phyloP scores from a whole-genome alignment of 2,888 invertebrate genomes.

The Sphinx pinastri region DNA sequence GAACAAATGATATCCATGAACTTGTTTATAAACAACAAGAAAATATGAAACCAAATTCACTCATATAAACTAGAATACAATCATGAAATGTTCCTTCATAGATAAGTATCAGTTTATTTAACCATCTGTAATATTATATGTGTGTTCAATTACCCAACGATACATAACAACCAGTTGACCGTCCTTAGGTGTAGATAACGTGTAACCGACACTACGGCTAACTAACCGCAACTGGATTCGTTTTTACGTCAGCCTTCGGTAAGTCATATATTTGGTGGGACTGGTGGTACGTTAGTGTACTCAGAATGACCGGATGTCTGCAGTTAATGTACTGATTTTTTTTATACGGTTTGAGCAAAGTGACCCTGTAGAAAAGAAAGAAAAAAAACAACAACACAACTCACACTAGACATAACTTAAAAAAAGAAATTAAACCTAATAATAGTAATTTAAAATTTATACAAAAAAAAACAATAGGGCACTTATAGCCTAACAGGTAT shows the following conservation, averaged over 20 bases:
- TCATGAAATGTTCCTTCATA: not conserved
- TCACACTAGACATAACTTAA: too few species aligned
- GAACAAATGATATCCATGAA: too few species aligned
- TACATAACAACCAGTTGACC: constrained; percentile 8
- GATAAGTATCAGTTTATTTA: constrained; percentile 15
- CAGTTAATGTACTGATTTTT: too few species aligned
- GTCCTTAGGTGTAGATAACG: constrained; percentile 21
- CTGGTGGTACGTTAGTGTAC: not conserved
- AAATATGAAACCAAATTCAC: not conserved
- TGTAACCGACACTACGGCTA: not conserved
- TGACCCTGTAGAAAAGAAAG: too few species aligned
- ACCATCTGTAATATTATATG: constrained; percentile 7
- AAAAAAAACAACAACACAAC: too few species aligned
- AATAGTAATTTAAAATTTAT: too few species aligned
- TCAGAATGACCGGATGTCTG: not conserved
- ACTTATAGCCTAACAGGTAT: too few species aligned
- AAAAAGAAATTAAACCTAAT: too few species aligned
- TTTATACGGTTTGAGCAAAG: too few species aligned
- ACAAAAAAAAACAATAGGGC: too few species aligned
- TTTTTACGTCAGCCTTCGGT: not conserved
- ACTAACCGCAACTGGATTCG: constrained; percentile 4
- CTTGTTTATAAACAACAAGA: not conserved
- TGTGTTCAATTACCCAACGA: constrained; percentile 12
- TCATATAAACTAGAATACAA: not conserved
- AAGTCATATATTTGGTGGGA: not conserved